Conservation (phyloP, 1,140 invertebrate species). For the Drosophila pectinifera region DNA sequence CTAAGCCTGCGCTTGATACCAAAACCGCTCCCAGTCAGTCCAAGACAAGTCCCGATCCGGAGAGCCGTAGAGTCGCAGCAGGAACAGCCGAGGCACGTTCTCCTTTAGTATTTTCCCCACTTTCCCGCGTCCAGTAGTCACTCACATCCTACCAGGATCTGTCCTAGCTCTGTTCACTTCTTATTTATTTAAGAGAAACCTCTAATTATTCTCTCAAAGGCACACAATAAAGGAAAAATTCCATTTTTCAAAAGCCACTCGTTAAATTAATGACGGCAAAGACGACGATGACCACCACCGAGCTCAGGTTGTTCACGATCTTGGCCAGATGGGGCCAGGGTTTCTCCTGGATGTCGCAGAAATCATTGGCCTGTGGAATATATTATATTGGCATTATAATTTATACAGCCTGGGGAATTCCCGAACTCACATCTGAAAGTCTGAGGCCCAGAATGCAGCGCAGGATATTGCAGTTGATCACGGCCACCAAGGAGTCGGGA, state of each 20-base stretch:
- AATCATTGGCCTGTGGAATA: slow-evolving; percentile 50
- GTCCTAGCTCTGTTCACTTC: slow-evolving; percentile 45
- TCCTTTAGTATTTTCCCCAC: slow-evolving; percentile 31
- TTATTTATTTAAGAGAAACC: slow-evolving; percentile 75
- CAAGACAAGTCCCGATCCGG: slow-evolving; percentile 1
- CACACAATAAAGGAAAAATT: slow-evolving; percentile 71
- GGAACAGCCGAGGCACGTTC: slow-evolving; percentile 59
- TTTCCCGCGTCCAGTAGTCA: slow-evolving; percentile 30
- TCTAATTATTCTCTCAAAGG: slow-evolving; percentile 39
- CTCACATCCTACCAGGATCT: slow-evolving; percentile 17
- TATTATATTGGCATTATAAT: no score
- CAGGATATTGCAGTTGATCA: slow-evolving; percentile 53
- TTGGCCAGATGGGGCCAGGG: slow-evolving; percentile 77
- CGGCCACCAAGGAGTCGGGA: slow-evolving; percentile 24
- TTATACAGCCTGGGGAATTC: rapidly evolving
- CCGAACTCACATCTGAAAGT: slow-evolving; percentile 59
- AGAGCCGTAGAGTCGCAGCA: slow-evolving; percentile 28
- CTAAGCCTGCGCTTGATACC: slow-evolving; percentile 5
- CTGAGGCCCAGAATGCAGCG: slow-evolving; percentile 63
- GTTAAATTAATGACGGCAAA: slow-evolving; percentile 33
- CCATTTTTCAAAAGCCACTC: slow-evolving; percentile 58
- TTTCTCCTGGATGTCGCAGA: slow-evolving; percentile 55
- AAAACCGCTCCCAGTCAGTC: slow-evolving; percentile 28
- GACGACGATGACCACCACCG: slow-evolving; percentile 45
- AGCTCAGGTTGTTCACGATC: slow-evolving; percentile 63